These are phyloP conservation scores for Ginglymostoma cirratum DNA, from an alignment of 2,113 vertebrate genomes.

Conservation along the genomic window DNA sequence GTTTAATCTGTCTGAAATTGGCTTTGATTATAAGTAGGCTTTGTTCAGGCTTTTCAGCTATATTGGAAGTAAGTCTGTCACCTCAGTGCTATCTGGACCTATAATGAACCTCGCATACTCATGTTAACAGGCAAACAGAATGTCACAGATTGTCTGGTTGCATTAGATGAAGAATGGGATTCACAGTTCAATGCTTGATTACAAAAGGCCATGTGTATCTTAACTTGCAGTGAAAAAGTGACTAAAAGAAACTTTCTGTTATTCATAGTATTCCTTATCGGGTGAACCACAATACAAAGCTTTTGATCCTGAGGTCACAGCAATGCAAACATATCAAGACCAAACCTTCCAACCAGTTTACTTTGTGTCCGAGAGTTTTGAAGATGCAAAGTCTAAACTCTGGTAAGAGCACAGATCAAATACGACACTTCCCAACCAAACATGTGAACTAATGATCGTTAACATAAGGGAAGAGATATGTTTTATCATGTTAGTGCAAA, in stretches of 20 bases:
- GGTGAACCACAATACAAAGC: slow-evolving; percentile 65
- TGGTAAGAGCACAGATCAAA: slow-evolving; percentile 49
- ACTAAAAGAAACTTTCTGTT: background rate
- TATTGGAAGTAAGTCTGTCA: background rate
- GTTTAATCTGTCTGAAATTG: background rate
- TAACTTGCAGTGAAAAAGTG: no score
- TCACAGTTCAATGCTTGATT: background rate
- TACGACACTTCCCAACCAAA: background rate
- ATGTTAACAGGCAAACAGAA: background rate
- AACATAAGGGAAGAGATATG: background rate
- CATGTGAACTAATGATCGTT: background rate
- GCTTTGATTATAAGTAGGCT: background rate
- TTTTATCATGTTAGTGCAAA: background rate
- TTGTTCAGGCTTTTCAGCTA: background rate
- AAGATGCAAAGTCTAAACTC: slow-evolving; percentile 69
- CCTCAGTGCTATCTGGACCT: background rate
- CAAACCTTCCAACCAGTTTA: slow-evolving; percentile 70
- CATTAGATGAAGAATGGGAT: background rate
- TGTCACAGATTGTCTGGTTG: background rate
- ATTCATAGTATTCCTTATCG: slow-evolving; percentile 63
- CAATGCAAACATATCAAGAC: slow-evolving; percentile 66
- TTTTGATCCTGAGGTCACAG: slow-evolving; percentile 64
- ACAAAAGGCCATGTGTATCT: no score
- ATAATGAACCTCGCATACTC: background rate
- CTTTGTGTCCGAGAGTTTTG: slow-evolving; percentile 74